phyloP scores from a whole-genome alignment of 2,888 invertebrate genomes.

The Lasius fuliginosus region DNA sequence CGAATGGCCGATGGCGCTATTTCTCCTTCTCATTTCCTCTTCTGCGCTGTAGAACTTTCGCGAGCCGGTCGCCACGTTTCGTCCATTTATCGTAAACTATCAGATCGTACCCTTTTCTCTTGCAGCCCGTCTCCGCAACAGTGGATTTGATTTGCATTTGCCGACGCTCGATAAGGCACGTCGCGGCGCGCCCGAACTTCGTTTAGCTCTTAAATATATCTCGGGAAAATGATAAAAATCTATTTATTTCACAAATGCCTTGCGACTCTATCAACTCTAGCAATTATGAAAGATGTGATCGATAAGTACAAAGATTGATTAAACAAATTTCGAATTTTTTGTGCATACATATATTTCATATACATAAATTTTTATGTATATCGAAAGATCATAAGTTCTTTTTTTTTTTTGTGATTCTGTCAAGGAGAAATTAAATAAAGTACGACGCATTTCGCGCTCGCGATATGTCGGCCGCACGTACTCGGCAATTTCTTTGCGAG shows the following conservation, averaged over 20 bases:
- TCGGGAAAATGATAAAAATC: neutral
- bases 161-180: constrained; percentile 74
- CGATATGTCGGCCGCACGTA: neutral
- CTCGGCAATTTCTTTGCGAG: constrained; percentile 11
- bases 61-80: constrained; percentile 67
- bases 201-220: constrained; percentile 21
- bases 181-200: constrained; percentile 49
- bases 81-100: constrained; percentile 74
- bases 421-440: neutral
- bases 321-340: neutral
- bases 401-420: neutral
- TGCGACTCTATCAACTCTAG: neutral
- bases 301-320: neutral
- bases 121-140: constrained; percentile 52
- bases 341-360: neutral
- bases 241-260: neutral
- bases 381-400: neutral
- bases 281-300: neutral
- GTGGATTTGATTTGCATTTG: constrained; percentile 76
- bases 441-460: neutral
- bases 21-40: constrained; percentile 22
- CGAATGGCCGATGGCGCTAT: constrained; percentile 23
- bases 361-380: neutral
- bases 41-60: constrained; percentile 36
- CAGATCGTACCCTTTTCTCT: constrained; percentile 60